Evolutionary conservation across 2,113 vertebrate genomes (phyloP).

Genomic region (Esox niger): DNA sequence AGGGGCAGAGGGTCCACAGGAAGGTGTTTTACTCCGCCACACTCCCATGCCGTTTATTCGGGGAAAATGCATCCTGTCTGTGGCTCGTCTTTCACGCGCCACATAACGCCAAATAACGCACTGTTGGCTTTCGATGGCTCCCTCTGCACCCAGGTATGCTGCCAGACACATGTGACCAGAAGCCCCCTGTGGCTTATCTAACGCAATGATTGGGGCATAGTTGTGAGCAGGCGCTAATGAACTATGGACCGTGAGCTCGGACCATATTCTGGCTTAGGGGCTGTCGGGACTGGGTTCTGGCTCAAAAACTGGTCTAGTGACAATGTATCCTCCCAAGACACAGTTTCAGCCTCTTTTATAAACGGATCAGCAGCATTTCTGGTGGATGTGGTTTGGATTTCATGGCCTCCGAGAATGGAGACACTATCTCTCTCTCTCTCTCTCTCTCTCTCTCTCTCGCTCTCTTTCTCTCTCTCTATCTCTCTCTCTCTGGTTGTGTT

Average conservation of each 20-base stretch:
- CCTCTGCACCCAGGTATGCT: neutral
- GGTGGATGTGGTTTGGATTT: conserved; percentile 54
- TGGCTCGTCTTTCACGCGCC: conserved; percentile 39
- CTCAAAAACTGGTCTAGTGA: conserved; percentile 11
- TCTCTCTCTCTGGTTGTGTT: conserved; percentile 12
- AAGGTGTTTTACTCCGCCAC: conserved; percentile 47
- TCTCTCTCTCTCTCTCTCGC: conserved; percentile 27
- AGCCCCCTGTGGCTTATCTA: conserved; percentile 31
- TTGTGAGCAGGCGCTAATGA: conserved; percentile 34
- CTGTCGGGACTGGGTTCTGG: neutral
- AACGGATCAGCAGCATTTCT: conserved; percentile 53
- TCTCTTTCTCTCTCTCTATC: conserved; percentile 15
- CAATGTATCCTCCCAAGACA: conserved; percentile 40
- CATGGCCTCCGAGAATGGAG: conserved; percentile 31
- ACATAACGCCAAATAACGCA: conserved; percentile 33
- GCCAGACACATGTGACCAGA: conserved; percentile 16
- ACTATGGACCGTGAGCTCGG: conserved; percentile 26
- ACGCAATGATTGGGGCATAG: conserved; percentile 49
- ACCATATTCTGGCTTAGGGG: conserved; percentile 11
- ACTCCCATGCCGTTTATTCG: conserved; percentile 17
- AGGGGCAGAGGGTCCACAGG: conserved; percentile 30
- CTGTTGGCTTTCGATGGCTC: conserved; percentile 22
- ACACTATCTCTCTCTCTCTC: conserved; percentile 28
- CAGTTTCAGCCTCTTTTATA: conserved; percentile 51
- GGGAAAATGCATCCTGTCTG: conserved; percentile 31